Evolutionary conservation across 2,797 vertebrate species (phyloP).

Genomic region (Naso thynnoides): DNA sequence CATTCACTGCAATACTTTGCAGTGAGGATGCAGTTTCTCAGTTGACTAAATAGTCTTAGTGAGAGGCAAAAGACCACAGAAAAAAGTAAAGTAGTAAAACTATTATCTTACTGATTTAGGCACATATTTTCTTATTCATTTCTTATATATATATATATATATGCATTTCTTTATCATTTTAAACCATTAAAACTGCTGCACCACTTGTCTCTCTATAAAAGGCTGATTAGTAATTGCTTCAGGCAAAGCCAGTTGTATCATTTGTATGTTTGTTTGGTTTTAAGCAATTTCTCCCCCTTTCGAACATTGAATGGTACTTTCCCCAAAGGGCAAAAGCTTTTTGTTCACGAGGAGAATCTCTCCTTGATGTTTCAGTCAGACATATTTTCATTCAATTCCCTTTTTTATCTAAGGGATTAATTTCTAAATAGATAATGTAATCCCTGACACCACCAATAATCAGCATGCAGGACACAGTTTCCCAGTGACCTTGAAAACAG

Average conservation of each 20-base stretch:
- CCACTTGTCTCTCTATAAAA: not conserved
- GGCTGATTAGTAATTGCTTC: not conserved
- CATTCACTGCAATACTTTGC: not conserved
- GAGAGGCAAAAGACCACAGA: too few species aligned
- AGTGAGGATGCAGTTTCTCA: not conserved
- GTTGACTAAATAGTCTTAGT: not conserved
- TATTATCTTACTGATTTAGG: not conserved
- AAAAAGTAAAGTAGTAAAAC: too few species aligned
- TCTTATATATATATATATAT: too few species aligned
- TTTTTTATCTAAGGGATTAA: not conserved
- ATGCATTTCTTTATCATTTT: not conserved
- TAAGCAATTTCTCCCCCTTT: not conserved
- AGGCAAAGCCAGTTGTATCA: not conserved
- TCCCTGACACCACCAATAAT: not conserved
- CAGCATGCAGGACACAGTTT: not conserved
- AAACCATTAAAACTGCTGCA: not conserved
- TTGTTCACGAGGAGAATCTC: slow-evolving; percentile 5
- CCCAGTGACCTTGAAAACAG: slow-evolving; percentile 26
- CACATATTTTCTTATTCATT: not conserved
- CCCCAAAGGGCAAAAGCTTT: not conserved
- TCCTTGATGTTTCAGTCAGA: slow-evolving; percentile 4
- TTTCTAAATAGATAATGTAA: slow-evolving; percentile 30
- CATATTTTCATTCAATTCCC: slow-evolving; percentile 3
- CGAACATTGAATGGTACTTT: not conserved
- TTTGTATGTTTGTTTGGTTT: slow-evolving; percentile 8